These are phyloP conservation scores for Ennomos fuscantarius DNA, from an alignment of 2,888 invertebrate species.

Conservation along the genomic window DNA sequence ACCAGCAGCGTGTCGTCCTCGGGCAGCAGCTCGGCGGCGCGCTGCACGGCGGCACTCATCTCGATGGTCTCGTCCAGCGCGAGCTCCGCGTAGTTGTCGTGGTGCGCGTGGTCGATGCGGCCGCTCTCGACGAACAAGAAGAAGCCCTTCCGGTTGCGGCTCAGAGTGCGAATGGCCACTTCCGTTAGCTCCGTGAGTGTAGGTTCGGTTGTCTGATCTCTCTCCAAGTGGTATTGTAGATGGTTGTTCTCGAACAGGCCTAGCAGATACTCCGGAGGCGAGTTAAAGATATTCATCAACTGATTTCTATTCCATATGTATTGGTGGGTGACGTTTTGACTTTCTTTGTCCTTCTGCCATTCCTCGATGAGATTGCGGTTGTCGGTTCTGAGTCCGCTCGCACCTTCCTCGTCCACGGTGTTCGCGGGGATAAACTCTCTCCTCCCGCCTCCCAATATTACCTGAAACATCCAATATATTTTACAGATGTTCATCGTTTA, in stretches of 20 bases:
- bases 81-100: constrained; percentile 81
- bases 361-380: constrained; percentile 87
- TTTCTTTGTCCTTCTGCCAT: constrained; percentile 84
- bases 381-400: constrained; percentile 79
- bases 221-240: constrained; percentile 88
- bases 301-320: constrained; percentile 87
- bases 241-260: constrained; percentile 88
- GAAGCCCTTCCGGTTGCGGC: constrained; percentile 87
- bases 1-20: constrained; percentile 90
- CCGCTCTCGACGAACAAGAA: constrained; percentile 92
- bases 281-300: constrained; percentile 69
- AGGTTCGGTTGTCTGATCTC: constrained; percentile 62
- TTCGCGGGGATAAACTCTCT: constrained; percentile 86
- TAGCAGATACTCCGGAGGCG: constrained; percentile 70
- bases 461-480: constrained; percentile 56
- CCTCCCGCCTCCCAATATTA: constrained; percentile 90
- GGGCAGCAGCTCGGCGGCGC: constrained; percentile 68
- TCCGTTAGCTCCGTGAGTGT: constrained; percentile 78
- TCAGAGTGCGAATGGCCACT: constrained; percentile 89
- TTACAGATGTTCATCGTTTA: constrained; percentile 70
- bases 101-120: constrained; percentile 89
- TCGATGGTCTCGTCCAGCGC: constrained; percentile 89
- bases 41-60: constrained; percentile 84
- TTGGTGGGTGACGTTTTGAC: constrained; percentile 59
- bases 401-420: constrained; percentile 78